These are phyloP conservation scores for Liolophura sinensis DNA, from an alignment of 1,140 invertebrate genomes.

Conservation along the genomic window DNA sequence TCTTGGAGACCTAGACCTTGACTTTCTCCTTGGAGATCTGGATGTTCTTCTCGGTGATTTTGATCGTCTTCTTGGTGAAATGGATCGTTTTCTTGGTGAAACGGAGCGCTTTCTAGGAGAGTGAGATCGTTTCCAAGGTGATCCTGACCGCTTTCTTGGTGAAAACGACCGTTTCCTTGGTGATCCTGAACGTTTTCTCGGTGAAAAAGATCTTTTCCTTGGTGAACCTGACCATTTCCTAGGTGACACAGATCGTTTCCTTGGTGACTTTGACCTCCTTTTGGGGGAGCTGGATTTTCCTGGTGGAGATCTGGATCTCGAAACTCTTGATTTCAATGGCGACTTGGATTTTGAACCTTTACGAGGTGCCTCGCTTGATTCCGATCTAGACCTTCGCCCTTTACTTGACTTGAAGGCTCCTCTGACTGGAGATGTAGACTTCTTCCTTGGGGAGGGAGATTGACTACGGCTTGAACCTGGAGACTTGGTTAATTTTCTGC, in stretches of 20 bases:
- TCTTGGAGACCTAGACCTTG: constrained; percentile 3
- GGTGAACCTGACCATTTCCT: constrained; percentile 3
- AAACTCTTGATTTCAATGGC: constrained; percentile 9
- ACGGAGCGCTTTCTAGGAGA: constrained; percentile 12
- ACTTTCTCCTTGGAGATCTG: constrained; percentile 1
- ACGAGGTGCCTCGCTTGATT: not conserved
- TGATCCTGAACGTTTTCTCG: constrained; percentile 12
- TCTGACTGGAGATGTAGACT: not conserved
- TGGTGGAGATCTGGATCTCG: constrained; percentile 10
- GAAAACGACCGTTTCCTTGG: constrained; percentile 10
- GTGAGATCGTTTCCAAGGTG: constrained; percentile 1
- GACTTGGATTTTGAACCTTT: constrained; percentile 13
- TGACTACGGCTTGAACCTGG: constrained; percentile 3
- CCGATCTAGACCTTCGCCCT: constrained; percentile 7
- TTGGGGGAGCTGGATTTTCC: constrained; percentile 21
- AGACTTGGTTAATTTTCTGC: not conserved
- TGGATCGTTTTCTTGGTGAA: constrained; percentile 9
- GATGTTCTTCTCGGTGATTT: constrained; percentile 5
- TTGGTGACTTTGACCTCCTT: constrained; percentile 17
- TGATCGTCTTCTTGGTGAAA: not conserved
- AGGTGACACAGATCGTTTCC: constrained; percentile 14
- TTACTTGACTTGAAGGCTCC: not conserved
- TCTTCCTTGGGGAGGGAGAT: constrained; percentile 4
- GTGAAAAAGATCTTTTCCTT: constrained; percentile 4
- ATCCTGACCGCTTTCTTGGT: not conserved